phyloP scores from a whole-genome alignment of 2,113 vertebrate species.

The Anser cygnoides region DNA sequence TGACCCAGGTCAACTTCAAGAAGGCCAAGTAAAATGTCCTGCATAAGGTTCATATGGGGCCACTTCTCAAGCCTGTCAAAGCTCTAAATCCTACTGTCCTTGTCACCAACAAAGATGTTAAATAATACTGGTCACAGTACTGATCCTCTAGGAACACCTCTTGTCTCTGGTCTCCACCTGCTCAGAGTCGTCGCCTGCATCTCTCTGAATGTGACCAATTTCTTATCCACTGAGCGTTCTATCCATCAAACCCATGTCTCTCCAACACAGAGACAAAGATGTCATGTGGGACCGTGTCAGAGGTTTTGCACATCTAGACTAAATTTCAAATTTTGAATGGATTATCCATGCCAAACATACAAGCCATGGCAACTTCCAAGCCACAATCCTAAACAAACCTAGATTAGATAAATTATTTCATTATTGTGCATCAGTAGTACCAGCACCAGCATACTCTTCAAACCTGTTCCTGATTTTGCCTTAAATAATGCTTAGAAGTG shows the following conservation, averaged over 20 bases:
- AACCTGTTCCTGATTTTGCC: neutral
- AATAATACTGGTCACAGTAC: neutral
- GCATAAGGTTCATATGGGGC: neutral
- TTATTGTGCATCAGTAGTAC: neutral
- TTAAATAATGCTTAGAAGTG: neutral
- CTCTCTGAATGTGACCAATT: neutral
- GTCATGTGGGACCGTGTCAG: neutral
- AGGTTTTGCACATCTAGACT: neutral
- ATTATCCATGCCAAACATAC: neutral
- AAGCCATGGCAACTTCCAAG: neutral
- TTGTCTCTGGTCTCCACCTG: neutral
- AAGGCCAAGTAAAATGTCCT: too few relatives aligned
- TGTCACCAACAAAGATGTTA: neutral
- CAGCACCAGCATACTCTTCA: neutral
- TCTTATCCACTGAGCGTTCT: too few relatives aligned
- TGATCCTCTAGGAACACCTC: neutral
- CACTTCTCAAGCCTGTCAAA: neutral
- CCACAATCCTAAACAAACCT: neutral
- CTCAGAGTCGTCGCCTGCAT: neutral
- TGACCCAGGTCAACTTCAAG: neutral
- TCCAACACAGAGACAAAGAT: neutral
- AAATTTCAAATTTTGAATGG: neutral
- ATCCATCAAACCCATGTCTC: too few relatives aligned
- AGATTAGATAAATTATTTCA: neutral
- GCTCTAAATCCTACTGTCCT: neutral